Percentiles rank a stretch among this genome's conserved stretches.
phyloP scores from a whole-genome alignment of 2,888 invertebrate genomes.

The Lagria hirta region DNA sequence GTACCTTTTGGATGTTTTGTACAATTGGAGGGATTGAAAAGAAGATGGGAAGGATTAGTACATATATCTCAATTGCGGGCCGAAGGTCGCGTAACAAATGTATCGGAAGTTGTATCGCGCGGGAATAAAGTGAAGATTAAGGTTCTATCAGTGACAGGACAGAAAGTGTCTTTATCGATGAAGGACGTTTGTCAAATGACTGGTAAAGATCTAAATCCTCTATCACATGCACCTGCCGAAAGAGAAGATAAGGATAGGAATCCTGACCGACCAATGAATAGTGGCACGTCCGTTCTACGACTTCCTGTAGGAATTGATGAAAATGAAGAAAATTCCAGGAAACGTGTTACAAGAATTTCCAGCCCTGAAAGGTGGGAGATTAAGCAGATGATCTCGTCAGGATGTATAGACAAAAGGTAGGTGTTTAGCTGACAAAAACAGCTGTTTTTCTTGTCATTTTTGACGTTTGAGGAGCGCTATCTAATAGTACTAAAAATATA shows the following conservation, averaged over 20 bases:
- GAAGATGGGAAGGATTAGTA: constrained; percentile 92
- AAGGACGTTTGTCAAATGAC: constrained; percentile 96
- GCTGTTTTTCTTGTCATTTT: no score
- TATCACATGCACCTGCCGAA: constrained; percentile 67
- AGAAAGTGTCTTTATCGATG: constrained; percentile 94
- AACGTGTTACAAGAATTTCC: constrained; percentile 87
- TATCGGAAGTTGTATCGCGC: constrained; percentile 87
- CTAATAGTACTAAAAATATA: no score
- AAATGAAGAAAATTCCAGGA: constrained; percentile 78
- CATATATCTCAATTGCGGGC: constrained; percentile 94
- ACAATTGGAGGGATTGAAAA: constrained; percentile 86
- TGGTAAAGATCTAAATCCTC: constrained; percentile 92
- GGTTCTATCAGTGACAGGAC: constrained; percentile 89
- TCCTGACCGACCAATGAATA: constrained; percentile 83
- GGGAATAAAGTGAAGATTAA: constrained; percentile 90
- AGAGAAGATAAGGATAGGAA: constrained; percentile 78
- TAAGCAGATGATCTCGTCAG: constrained; percentile 93
- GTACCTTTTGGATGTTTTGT: constrained; percentile 99
- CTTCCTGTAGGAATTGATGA: constrained; percentile 61
- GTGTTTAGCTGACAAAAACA: no score
- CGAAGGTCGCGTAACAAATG: constrained; percentile 92
- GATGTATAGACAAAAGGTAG: constrained; percentile 87
- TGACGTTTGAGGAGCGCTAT: no score
- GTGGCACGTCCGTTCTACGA: constrained; percentile 55
- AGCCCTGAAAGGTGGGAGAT: constrained; percentile 98